Evolutionary conservation across 2,797 vertebrate species (phyloP).

Genomic region (Sciurus vulgaris): DNA sequence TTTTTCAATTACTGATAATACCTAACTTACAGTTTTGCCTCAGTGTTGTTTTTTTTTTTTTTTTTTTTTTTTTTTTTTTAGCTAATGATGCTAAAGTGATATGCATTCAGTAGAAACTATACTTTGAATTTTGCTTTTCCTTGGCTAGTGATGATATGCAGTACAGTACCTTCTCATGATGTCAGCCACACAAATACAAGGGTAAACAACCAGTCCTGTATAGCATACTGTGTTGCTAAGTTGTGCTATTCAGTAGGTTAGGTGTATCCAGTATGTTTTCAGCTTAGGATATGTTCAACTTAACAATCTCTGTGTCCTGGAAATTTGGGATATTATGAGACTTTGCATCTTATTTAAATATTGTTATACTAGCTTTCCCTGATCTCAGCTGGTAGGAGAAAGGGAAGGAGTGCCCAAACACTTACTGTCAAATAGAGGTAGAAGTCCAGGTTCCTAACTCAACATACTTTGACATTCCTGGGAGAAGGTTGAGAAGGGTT

Average conservation of each 20-base stretch:
- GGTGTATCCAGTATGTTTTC: not conserved
- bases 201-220: not conserved
- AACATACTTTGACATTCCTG: not conserved
- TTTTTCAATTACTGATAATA: conserved; percentile 14
- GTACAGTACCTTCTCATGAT: not conserved
- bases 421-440: not conserved
- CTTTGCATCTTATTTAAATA: conserved; percentile 42
- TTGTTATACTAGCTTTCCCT: conserved; percentile 10
- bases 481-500: not conserved
- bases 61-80: not conserved
- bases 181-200: not conserved
- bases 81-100: not conserved
- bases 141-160: not conserved
- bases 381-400: not conserved
- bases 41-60: not conserved
- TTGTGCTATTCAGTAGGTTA: not conserved
- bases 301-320: not conserved
- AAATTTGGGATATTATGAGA: conserved; percentile 23
- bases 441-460: not conserved
- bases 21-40: not conserved
- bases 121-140: not conserved
- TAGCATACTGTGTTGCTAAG: not conserved
- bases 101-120: not conserved
- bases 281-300: not conserved
- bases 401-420: not conserved